Base-by-base conservation (phyloP, 2,797 vertebrate genomes). In the Tympanoctomys barrerae region DNA sequence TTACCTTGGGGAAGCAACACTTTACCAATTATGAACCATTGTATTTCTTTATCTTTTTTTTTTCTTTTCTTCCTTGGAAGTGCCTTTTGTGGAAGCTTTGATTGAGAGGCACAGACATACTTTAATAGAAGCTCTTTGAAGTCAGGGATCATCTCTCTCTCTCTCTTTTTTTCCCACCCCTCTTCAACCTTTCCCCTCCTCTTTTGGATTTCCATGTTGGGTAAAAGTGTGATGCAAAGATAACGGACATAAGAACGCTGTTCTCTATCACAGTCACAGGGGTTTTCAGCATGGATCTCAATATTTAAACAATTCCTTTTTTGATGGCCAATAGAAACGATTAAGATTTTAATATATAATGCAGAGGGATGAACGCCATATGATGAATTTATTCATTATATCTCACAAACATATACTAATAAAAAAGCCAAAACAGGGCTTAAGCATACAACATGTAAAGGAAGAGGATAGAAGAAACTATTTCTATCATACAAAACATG, bases 31-130 rank as follows among this genome's bases (percentile, higher is more conserved):
- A 12, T 52, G 66, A 89, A 42, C 19, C 36, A 7, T 24, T 79
- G 57, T n/a, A 70, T 89, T 94, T 66, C n/a, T 57, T 95, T 49
- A 94, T 81, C 80, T 87, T 22, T 73, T 78, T 57, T 70, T 54
- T n/a, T 22, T 49, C 70, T n/a, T 33, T 75, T 54, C n/a, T 19
- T 49, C 70, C 26, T 39, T 64, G 28, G 24, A 22, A 80, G 26
- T 7, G 54, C 0, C 33, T 94, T 94, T 14, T 73, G 42, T 81
- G 61, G 28, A 81, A 21, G 1, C 64, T 90, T 36, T 85, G 21
- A 61, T 12, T 31, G 68, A 42, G 19, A 57, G 4, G 12, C 26
- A 49, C 31, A 49, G 52, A 42, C 11, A 52, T 66, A 81, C 1
- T 89, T 90, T 80, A n/a, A 2, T 54, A 46, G 54, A 73, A 82